Evolutionary conservation across 2,888 invertebrate species (phyloP).

Genomic region (Abrostola triplasia): DNA sequence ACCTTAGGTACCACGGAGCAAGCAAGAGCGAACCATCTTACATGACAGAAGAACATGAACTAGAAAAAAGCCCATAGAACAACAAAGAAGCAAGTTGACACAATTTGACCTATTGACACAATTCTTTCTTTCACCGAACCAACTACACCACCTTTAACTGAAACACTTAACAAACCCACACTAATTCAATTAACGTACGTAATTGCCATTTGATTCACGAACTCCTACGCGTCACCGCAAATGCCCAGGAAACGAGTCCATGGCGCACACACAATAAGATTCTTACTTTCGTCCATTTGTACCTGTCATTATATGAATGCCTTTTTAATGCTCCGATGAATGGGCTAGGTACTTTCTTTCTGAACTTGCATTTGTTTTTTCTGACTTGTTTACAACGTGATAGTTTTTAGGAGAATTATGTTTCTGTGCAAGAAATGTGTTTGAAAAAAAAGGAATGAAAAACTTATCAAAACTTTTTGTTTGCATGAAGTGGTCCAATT

Average conservation of each 20-base stretch:
- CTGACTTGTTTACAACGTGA: constrained; percentile 25
- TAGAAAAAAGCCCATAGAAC: background rate
- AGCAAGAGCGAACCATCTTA: too few species aligned
- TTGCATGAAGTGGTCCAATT: too few species aligned
- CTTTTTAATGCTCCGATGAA: constrained; percentile 80
- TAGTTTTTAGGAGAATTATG: constrained; percentile 4
- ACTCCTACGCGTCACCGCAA: constrained; percentile 55
- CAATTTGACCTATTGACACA: background rate
- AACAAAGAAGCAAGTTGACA: background rate
- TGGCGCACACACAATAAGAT: constrained; percentile 67
- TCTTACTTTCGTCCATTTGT: constrained; percentile 79
- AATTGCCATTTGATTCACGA: constrained; percentile 31
- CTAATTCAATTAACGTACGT: constrained; percentile 46
- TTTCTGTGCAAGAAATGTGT: background rate
- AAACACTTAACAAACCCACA: constrained; percentile 42
- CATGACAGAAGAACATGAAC: too few species aligned
- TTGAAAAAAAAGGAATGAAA: too few species aligned
- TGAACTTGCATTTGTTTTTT: constrained; percentile 49
- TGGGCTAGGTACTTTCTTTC: constrained; percentile 71
- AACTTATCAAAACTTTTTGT: too few species aligned
- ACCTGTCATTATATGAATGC: constrained; percentile 75
- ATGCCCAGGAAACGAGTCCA: constrained; percentile 41
- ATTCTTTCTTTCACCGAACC: constrained; percentile 1
- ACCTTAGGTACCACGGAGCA: too few species aligned
- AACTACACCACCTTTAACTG: constrained; percentile 28